Base-by-base conservation (phyloP, 2,888 invertebrate genomes). In the Cataglyphis albicans region DNA sequence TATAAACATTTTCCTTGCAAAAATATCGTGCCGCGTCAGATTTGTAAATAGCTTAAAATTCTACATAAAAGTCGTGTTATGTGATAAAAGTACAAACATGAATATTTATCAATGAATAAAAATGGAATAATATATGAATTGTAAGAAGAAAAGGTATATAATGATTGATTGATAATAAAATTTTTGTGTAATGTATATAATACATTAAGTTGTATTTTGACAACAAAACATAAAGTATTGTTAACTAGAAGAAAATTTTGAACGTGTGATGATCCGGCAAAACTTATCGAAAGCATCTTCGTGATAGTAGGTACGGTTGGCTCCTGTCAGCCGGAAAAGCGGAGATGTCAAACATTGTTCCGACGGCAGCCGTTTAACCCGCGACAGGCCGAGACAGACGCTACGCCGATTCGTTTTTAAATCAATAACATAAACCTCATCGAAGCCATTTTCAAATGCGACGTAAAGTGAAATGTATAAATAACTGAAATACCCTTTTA, bases 301-400 rank as follows among this genome's bases (percentile, higher is more conserved):
- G 82, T 85, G 52, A 63, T 87, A 92, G 91, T 92, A 91, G 92
- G 84, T 86, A 85, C 80, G 84, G 78, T 44, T 84, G 52, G 76
- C 64, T 75, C 80, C 83, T 76, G 88, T 91, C 91, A 88, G 91
- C 87, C 87, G 48, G 81, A 83, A 83, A 84, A 83, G 83, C 80
- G 68, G 52, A 61, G 67, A 57, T 82, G 82, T 59, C 59, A 84
- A 74, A 52, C 80, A 63, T 38, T 82, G 83, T 83, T 82, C 91
- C 92, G 90, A 87, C 90, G 87, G 89, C 74, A 88, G 81, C 59
- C 73, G 84, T 63, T 65, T 32, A 75, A 74, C 76, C 75, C 81
- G 64, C 25, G 64, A 15, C 78, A 55, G 57, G 32, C 6, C 38
- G 15, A 68, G 72, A 59, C 3, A 68, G 83, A 81, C 41, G 35